Conservation (phyloP, 2,888 invertebrate species). For the Ophioninae sp. region DNA sequence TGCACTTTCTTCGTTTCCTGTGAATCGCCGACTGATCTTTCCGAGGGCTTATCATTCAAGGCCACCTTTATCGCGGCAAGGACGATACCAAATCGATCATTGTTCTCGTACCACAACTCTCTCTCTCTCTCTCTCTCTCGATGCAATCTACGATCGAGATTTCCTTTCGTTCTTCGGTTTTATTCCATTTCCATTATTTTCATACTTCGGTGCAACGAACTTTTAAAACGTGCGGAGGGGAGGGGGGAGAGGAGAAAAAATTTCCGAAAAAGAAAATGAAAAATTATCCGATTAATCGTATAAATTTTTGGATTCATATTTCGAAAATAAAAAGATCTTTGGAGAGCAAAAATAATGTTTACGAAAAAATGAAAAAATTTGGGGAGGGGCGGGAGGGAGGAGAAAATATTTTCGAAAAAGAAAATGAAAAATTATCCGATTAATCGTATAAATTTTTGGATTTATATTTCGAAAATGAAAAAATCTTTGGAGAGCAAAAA, state of each 20-base stretch:
- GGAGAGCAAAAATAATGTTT: too few relatives aligned
- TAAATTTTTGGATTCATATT: neutral
- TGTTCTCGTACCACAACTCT: neutral
- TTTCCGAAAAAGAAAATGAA: neutral
- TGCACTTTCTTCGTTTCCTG: neutral
- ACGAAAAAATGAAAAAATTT: too few relatives aligned
- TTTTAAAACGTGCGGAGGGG: neutral
- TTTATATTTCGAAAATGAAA: too few relatives aligned
- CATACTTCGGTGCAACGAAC: neutral
- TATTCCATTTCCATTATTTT: neutral
- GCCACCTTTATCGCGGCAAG: constrained; percentile 39
- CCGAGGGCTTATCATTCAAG: constrained; percentile 24
- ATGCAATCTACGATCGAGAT: neutral
- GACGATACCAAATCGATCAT: neutral
- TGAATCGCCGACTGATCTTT: neutral
- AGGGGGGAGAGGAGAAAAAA: neutral
- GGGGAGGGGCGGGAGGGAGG: too few relatives aligned
- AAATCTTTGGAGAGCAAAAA: too few relatives aligned
- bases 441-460: too few relatives aligned
- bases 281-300: neutral
- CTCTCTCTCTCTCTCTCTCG: neutral
- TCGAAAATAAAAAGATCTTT: neutral
- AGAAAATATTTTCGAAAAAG: too few relatives aligned
- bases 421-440: too few relatives aligned
- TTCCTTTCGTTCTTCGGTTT: neutral